Evolutionary conservation across 2,113 vertebrate species (phyloP), one percentile per base, ranked within the genome.

Genomic region (Micronycteris hirsuta): DNA sequence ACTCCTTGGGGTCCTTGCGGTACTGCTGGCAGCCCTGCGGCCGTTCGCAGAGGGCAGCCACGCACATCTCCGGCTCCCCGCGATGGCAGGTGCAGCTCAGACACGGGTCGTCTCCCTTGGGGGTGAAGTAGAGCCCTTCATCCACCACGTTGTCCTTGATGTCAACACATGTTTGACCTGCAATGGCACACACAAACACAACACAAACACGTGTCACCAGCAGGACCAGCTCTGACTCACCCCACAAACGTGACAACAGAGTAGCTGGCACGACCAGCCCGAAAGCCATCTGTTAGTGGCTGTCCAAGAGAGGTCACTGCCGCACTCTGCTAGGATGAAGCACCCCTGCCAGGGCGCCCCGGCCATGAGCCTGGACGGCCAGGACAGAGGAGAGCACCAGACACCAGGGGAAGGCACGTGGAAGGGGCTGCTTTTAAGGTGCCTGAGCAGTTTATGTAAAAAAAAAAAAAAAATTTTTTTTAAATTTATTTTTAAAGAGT

Each of bases 111-210:
- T 99, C 99, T 31, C 99, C 99, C 93, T 99, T 99, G 0, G 99
- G 99, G 1, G 99, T 99, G 98, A 99, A 99, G 95, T 99, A 99
- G 98, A 99, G 99, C 49, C 99, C 99, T 98, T 99, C 99, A 4
- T 99, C 99, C 0, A 99, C 99, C 56, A 99, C 99, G 12, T 99
- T 99, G 98, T 99, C 99, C 95, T 99, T 99, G 97, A 99, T 99
- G 97, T 99, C 99, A 52, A 99, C 99, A 2, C 99, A 99, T 0
- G 99, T 99, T 97, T 99, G 99, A 96, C 99, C 99, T 99, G 97
- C 36, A 86, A 93, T 0, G 4, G 93, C 56, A 97, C 70, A 89
- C 52, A 20, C 19, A 20, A 6, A 56, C 54, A 58, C 22, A 58
- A 36, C 68, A 83, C 12, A 49, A 67, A 68, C 1, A 4, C 22